Evolutionary conservation across 2,888 invertebrate species (phyloP).

Genomic region (Athetis lepigone): DNA sequence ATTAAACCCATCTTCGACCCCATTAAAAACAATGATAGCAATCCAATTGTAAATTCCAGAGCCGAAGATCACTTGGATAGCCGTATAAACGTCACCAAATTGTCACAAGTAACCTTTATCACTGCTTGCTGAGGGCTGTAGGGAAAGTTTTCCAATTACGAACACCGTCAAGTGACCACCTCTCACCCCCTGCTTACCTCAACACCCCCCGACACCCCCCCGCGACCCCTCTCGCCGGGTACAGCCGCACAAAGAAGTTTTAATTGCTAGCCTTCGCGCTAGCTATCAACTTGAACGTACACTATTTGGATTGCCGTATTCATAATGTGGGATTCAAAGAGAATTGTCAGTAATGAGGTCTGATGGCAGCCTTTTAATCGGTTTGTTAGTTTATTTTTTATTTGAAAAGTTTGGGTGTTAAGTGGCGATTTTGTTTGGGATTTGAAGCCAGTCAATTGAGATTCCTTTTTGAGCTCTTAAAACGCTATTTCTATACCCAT

Average conservation of each 20-base stretch:
- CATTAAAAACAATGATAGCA: neutral
- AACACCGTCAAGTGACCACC: slow-evolving; percentile 85
- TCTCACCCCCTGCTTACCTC: slow-evolving; percentile 64
- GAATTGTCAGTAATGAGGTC: slow-evolving; percentile 55
- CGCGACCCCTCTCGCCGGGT: slow-evolving; percentile 59
- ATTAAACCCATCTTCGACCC: neutral
- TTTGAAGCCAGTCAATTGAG: too few species aligned
- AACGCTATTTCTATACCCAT: too few species aligned
- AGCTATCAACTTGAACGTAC: slow-evolving; percentile 79
- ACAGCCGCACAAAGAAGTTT: slow-evolving; percentile 88
- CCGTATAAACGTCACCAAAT: slow-evolving; percentile 62
- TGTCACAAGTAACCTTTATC: slow-evolving; percentile 83
- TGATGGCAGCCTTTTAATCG: slow-evolving; percentile 41
- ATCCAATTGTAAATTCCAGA: slow-evolving; percentile 22
- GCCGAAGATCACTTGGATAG: slow-evolving; percentile 19
- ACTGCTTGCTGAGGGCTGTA: slow-evolving; percentile 71
- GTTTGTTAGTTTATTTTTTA: slow-evolving; percentile 44
- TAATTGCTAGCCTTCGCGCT: slow-evolving; percentile 87
- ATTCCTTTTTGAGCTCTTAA: too few species aligned
- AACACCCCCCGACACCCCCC: slow-evolving; percentile 53
- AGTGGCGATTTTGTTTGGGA: too few species aligned
- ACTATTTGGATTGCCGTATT: slow-evolving; percentile 82
- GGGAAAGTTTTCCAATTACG: slow-evolving; percentile 86
- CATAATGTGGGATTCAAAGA: slow-evolving; percentile 63
- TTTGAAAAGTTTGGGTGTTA: slow-evolving; percentile 20